Evolutionary conservation across 1,140 invertebrate species (phyloP).

Genomic region (Drosophila elegans): DNA sequence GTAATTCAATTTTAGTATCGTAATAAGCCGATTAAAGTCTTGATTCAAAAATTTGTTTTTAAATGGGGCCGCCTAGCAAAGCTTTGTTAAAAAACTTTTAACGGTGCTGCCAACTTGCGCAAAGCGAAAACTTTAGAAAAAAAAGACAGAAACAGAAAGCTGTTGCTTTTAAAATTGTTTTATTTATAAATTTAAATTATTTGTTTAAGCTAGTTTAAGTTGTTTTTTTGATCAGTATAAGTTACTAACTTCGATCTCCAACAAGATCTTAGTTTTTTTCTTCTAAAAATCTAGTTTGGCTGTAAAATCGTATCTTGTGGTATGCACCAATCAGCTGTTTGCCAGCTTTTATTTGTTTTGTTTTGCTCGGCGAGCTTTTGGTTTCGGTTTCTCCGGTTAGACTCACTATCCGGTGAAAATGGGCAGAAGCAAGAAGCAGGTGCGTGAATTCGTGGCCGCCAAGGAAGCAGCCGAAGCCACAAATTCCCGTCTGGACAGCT

Average conservation of each 20-base stretch:
- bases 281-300: neutral
- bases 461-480: conserved; percentile 49
- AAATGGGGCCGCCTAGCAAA: neutral
- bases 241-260: no score
- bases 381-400: neutral
- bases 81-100: neutral
- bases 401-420: conserved; percentile 27
- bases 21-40: conserved; percentile 54
- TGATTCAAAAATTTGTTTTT: neutral
- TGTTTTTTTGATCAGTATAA: no score
- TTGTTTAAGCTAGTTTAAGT: no score
- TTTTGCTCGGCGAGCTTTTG: neutral
- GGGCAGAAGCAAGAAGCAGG: conserved; percentile 63
- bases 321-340: conserved; percentile 20
- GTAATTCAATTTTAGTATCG: conserved; percentile 66
- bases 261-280: no score
- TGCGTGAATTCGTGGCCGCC: conserved; percentile 51
- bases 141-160: no score
- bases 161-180: no score
- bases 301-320: neutral
- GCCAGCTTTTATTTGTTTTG: conserved; percentile 23
- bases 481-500: conserved; percentile 46
- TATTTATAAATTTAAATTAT: no score
- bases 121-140: neutral
- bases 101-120: neutral